phyloP scores from a whole-genome alignment of 2,113 vertebrate genomes.

The Brachyistius frenatus region DNA sequence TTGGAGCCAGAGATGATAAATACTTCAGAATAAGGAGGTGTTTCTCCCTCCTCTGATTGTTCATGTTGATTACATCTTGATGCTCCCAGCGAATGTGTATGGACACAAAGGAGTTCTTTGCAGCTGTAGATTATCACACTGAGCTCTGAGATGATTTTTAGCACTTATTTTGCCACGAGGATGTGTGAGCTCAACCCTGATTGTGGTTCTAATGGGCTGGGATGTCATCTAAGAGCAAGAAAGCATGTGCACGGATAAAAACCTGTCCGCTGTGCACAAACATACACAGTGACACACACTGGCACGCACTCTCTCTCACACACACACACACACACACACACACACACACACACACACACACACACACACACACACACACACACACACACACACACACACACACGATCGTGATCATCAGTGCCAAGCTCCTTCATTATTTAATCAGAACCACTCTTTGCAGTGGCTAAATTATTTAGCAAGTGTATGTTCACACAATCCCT shows the following conservation, averaged over 20 bases:
- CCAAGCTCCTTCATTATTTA: conserved; percentile 83
- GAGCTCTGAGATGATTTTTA: conserved; percentile 42
- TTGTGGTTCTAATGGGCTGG: conserved; percentile 48
- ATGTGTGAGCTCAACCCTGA: conserved; percentile 35
- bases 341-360: conserved; percentile 31
- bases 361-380: conserved; percentile 20
- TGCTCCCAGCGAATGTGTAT: conserved; percentile 17
- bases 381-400: conserved; percentile 40
- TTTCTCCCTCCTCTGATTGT: conserved; percentile 39
- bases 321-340: conserved; percentile 22
- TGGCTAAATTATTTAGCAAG: conserved; percentile 81
- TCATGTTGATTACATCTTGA: conserved; percentile 57
- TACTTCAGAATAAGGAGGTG: conserved; percentile 27
- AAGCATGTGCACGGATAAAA: conserved; percentile 45
- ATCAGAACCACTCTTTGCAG: conserved; percentile 81
- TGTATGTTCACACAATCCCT: conserved; percentile 83
- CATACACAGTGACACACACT: not conserved
- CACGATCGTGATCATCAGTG: conserved; percentile 70
- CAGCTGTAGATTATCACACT: conserved; percentile 29
- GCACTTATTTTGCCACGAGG: conserved; percentile 45
- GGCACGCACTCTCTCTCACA: conserved; percentile 1
- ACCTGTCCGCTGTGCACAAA: not conserved
- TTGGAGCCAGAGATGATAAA: conserved; percentile 39
- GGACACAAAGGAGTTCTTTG: conserved; percentile 2
- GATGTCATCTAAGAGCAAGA: conserved; percentile 40